These are phyloP conservation scores for Microtus ochrogaster DNA, from an alignment of 2,113 vertebrate species.

Conservation along the genomic window DNA sequence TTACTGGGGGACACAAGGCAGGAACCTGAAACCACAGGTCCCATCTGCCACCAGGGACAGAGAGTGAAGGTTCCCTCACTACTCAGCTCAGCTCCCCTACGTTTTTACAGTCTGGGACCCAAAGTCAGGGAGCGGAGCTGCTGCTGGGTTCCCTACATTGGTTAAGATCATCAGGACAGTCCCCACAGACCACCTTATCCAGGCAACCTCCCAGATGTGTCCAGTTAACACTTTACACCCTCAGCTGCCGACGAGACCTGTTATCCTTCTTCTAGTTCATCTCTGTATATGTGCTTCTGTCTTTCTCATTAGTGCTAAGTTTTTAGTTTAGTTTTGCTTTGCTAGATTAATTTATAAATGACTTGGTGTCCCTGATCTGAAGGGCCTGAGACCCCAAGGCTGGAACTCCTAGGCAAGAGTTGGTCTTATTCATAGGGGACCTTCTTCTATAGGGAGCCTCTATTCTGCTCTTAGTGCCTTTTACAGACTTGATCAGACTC, in stretches of 20 bases:
- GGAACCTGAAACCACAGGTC: background rate
- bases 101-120: background rate
- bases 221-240: background rate
- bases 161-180: background rate
- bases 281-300: background rate
- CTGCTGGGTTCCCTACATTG: background rate
- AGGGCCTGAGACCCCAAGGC: background rate
- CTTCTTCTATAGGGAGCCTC: background rate
- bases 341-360: background rate
- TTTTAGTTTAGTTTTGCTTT: background rate
- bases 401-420: too few relatives aligned
- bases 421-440: background rate
- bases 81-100: background rate
- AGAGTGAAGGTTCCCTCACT: background rate
- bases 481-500: background rate
- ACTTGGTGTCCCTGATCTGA: background rate
- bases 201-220: background rate
- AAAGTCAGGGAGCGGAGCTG: too few relatives aligned
- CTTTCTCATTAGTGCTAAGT: background rate
- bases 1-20: background rate
- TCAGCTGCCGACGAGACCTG: background rate
- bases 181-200: background rate
- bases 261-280: background rate
- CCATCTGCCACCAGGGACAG: background rate
- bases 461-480: background rate